Percentiles rank a stretch among this genome's conserved stretches.
Conservation (phyloP, 2,113 vertebrate species). For the Genyomyrus donnyi region DNA sequence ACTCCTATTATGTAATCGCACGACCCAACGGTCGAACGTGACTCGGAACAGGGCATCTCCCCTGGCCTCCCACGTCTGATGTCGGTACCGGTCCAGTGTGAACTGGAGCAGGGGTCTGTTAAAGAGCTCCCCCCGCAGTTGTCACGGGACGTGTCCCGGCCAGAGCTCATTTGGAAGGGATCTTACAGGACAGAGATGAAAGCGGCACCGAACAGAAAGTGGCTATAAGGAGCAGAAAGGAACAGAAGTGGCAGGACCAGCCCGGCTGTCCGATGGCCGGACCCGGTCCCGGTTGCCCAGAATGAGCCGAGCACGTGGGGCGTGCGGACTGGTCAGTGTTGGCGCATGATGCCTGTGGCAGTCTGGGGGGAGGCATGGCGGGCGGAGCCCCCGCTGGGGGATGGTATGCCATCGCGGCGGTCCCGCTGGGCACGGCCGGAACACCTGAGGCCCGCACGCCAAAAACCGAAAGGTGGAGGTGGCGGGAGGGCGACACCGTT, state of each 20-base stretch:
- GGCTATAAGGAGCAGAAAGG: background rate
- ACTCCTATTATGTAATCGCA: conserved; percentile 51
- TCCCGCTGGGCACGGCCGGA: conserved; percentile 35
- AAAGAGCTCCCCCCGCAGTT: background rate
- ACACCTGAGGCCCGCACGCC: conserved; percentile 39
- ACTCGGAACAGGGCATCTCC: background rate
- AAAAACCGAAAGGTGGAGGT: conserved; percentile 33
- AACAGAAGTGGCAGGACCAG: background rate
- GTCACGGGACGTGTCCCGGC: background rate
- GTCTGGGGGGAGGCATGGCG: conserved; percentile 39
- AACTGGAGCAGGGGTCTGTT: background rate
- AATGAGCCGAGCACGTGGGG: conserved; percentile 21
- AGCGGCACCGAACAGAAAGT: background rate
- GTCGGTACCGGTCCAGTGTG: background rate
- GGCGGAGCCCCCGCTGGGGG: conserved; percentile 35
- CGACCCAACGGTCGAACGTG: background rate
- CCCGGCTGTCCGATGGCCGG: background rate
- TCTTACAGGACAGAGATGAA: background rate
- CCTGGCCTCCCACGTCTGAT: background rate
- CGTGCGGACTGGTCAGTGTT: conserved; percentile 31
- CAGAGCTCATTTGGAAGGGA: background rate
- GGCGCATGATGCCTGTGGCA: conserved; percentile 35
- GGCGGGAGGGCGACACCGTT: conserved; percentile 31
- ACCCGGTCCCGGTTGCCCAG: background rate
- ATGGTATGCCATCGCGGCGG: conserved; percentile 37